A percentile compares a stretch with the other conserved stretches of the same genome.
Conservation (phyloP, 2,113 vertebrate genomes). For the Dromas ardeola region DNA sequence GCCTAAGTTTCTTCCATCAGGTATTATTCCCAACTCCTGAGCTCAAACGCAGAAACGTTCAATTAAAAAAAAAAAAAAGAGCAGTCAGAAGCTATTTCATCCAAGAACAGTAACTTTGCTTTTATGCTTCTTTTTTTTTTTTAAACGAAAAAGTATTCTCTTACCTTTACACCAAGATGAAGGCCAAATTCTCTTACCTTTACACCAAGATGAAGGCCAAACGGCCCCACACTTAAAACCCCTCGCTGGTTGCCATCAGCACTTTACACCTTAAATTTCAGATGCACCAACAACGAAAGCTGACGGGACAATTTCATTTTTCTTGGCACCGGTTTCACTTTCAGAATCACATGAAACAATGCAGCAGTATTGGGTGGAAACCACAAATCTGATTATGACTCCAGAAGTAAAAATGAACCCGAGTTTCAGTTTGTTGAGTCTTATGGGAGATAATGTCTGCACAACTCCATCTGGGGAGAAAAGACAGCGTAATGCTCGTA, state of each 20-base stretch:
- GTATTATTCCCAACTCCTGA: background rate
- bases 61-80: background rate
- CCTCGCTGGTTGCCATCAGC: fast-evolving
- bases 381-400: background rate
- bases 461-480: background rate
- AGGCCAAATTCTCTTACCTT: background rate
- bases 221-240: background rate
- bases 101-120: background rate
- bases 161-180: background rate
- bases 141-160: background rate
- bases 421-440: background rate
- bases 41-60: background rate
- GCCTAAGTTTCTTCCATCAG: background rate
- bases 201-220: background rate
- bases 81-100: background rate
- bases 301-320: background rate
- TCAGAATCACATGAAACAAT: background rate
- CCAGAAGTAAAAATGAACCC: background rate
- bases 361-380: background rate
- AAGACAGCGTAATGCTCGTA: background rate
- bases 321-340: background rate
- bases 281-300: background rate
- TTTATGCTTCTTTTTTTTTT: background rate
- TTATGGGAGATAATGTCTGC: background rate
- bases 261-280: background rate